Conservation (phyloP, 2,113 vertebrate species). For the Vulpes vulpes region DNA sequence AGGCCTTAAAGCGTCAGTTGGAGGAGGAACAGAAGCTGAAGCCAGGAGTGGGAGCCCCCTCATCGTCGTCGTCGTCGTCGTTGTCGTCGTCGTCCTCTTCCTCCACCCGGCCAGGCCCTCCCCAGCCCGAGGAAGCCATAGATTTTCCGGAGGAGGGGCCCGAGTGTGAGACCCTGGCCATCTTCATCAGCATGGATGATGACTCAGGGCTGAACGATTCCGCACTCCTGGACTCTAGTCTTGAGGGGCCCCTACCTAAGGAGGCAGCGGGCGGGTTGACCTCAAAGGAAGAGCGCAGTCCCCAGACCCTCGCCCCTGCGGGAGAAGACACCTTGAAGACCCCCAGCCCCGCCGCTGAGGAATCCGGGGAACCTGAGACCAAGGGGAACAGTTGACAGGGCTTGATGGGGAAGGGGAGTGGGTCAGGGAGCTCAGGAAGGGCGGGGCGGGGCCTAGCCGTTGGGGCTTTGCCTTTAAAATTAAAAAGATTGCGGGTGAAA, state of each 20-base stretch:
- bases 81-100: neutral
- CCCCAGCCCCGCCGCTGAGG: conserved; percentile 62
- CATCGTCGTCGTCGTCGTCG: neutral
- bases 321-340: conserved; percentile 51
- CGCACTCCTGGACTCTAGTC: conserved; percentile 79
- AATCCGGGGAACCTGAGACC: conserved; percentile 59
- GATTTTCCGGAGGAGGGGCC: conserved; percentile 87
- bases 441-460: neutral
- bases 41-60: too few relatives aligned
- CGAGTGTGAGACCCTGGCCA: conserved; percentile 81
- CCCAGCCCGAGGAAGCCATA: conserved; percentile 84
- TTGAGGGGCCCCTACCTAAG: conserved; percentile 84
- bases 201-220: conserved; percentile 80
- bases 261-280: conserved; percentile 57
- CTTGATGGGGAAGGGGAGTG: neutral
- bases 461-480: conserved; percentile 48
- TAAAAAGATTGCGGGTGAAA: neutral
- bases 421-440: neutral
- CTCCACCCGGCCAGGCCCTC: neutral
- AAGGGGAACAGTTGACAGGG: conserved; percentile 74
- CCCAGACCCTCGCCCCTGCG: conserved; percentile 46
- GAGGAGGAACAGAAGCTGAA: neutral
- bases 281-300: conserved; percentile 73
- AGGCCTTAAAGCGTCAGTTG: conserved; percentile 73
- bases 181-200: conserved; percentile 86